Conservation (phyloP, 2,797 vertebrate species). For the Gallinago nigripennis region DNA sequence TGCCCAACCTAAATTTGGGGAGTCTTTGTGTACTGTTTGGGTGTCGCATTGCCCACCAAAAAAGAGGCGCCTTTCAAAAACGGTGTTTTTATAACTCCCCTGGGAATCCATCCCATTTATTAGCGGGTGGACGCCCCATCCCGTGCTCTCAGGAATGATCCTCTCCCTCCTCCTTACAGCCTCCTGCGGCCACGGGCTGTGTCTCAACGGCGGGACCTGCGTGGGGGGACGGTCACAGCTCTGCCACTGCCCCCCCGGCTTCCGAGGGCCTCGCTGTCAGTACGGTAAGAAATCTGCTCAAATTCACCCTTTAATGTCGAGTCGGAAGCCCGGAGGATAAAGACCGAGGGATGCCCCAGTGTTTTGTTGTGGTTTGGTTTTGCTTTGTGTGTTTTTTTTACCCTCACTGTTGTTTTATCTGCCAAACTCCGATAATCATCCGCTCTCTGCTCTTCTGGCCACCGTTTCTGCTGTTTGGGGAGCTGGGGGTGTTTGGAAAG, state of each 20-base stretch:
- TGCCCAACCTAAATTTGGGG: not conserved
- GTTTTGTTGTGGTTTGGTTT: too few species aligned
- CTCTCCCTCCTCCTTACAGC: slow-evolving; percentile 67
- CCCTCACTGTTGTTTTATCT: not conserved
- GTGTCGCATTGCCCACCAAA: rapidly evolving
- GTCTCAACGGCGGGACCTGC: slow-evolving; percentile 86
- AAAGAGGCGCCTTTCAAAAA: not conserved
- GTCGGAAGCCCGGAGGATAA: not conserved
- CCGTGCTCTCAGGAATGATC: rapidly evolving
- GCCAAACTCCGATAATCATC: not conserved
- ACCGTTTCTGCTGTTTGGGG: not conserved
- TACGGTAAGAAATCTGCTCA: slow-evolving; percentile 78
- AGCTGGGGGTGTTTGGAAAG: slow-evolving; percentile 23
- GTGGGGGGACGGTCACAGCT: slow-evolving; percentile 75
- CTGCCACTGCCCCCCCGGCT: slow-evolving; percentile 84
- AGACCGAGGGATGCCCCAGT: not conserved
- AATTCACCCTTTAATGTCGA: not conserved
- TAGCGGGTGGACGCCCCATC: too few species aligned
- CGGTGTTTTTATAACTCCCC: rapidly evolving
- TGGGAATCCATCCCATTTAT: not conserved
- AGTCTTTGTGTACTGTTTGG: not conserved
- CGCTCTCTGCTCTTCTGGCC: not conserved
- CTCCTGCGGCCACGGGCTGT: slow-evolving; percentile 76
- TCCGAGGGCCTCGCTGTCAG: slow-evolving; percentile 88
- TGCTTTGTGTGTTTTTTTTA: not conserved